Evolutionary conservation across 2,797 vertebrate genomes (phyloP), one percentile per base, ranked within the genome.

Genomic region (Tragelaphus oryx): DNA sequence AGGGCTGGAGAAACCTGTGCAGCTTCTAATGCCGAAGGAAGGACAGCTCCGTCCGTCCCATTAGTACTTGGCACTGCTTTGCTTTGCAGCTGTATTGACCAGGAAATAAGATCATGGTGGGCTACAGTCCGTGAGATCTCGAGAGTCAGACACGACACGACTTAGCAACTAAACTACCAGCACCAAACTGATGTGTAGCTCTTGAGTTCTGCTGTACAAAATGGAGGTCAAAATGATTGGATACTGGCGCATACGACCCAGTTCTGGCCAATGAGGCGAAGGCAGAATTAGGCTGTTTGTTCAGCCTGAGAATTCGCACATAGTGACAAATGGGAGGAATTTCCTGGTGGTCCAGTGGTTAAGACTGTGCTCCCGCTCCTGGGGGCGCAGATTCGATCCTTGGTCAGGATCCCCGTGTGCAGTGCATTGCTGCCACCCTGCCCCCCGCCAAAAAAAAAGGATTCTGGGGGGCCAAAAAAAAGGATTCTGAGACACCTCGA

Each of bases 21-120:
- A 50, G 2, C 30, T 4, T 71, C 18, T 22, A 9, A 28, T 0
- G 4, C 12, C 11, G 20, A 62, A n/a, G 75, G 75, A 78, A 52
- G 30, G 20, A 16, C 18, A 16, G 22, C 24, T 28, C 3, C 0
- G 5, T n/a, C 44, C 17, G 6, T n/a, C 44, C 22, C 0, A 2
- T 37, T 41, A 9, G 55, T 9, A 2, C 22, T 24, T 13, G 78
- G n/a, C 0, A 1, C 16, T 7, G 6, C 87, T 82, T 79, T 60
- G 54, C 48, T 54, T 52, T 22, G 11, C 37, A 37, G 41, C 46
- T 22, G 12, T 14, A 1, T 5, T 11, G 33, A 76, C 55, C 50
- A 16, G 59, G 74, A 60, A 26, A 22, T 4, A 18, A 24, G 68
- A 41, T 13, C 37, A 12, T 26, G 22, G 20, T 1, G 11, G 37